Percentiles rank a stretch among this genome's conserved stretches.
Conservation (phyloP, 2,113 vertebrate species). For the Coturnix japonica region DNA sequence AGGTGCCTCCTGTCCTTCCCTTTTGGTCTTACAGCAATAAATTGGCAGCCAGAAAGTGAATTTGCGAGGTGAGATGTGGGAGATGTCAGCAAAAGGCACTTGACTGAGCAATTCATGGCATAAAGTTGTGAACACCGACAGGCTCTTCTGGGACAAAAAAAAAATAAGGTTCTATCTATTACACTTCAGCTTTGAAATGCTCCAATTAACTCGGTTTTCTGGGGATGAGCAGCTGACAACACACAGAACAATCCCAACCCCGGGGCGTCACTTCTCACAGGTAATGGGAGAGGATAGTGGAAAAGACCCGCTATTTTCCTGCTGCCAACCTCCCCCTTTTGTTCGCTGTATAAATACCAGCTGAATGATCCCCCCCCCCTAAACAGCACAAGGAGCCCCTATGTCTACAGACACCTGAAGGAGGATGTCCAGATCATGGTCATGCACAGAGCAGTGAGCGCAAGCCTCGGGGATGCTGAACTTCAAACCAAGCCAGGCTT, state of each 20-base stretch:
- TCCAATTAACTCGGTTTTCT: neutral
- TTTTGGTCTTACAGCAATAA: neutral
- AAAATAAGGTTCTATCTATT: neutral
- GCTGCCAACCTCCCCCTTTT: neutral
- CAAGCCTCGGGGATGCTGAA: neutral
- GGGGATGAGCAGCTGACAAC: neutral
- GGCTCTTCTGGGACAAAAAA: neutral
- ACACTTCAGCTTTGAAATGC: neutral
- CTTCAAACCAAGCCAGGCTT: constrained; percentile 46
- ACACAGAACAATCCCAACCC: neutral
- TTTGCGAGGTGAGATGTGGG: neutral
- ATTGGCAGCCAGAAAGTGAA: neutral
- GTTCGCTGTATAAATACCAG: neutral
- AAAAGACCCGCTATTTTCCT: neutral
- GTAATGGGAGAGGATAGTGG: fast-evolving
- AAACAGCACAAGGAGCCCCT: neutral
- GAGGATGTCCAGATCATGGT: neutral
- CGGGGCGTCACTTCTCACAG: neutral
- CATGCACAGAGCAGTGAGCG: fast-evolving
- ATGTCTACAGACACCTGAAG: neutral
- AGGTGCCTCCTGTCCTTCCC: neutral
- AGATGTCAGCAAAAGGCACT: neutral
- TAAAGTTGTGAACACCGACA: neutral
- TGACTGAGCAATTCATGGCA: neutral
- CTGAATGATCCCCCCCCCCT: neutral